Conservation (phyloP, 2,113 vertebrate genomes). For the Chaenogobius annularis region DNA sequence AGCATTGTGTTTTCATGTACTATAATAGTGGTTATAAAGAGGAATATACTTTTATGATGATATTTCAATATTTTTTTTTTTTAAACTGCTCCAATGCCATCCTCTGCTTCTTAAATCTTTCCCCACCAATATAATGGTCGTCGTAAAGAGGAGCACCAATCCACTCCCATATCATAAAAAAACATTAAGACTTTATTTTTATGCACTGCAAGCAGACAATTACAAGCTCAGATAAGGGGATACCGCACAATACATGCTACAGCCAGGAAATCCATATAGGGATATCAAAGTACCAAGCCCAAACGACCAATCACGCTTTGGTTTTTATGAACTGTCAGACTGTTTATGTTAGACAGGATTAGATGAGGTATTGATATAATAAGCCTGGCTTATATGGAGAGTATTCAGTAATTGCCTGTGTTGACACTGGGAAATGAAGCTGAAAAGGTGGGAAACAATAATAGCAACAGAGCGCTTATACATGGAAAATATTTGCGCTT, state of each 20-base stretch:
- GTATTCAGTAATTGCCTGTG: slow-evolving; percentile 3
- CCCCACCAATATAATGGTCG: slow-evolving; percentile 29
- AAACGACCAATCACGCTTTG: background rate
- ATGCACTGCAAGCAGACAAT: slow-evolving; percentile 43
- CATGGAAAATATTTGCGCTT: too few species aligned
- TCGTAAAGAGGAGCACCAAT: slow-evolving; percentile 50
- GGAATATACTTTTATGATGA: slow-evolving; percentile 46
- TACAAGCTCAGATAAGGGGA: slow-evolving; percentile 27
- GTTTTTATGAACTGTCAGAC: slow-evolving; percentile 2
- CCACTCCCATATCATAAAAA: slow-evolving; percentile 42
- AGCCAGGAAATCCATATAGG: slow-evolving; percentile 13
- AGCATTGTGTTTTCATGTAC: slow-evolving; percentile 38
- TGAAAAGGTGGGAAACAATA: background rate
- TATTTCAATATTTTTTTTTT: slow-evolving; percentile 36
- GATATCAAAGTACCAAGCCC: background rate
- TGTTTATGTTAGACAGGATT: slow-evolving; percentile 10
- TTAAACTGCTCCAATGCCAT: slow-evolving; percentile 36
- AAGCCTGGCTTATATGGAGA: background rate
- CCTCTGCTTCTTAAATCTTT: slow-evolving; percentile 60
- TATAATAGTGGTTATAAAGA: slow-evolving; percentile 46
- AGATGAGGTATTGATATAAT: slow-evolving; percentile 7
- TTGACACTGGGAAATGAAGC: background rate
- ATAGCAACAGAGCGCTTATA: background rate
- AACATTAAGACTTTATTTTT: slow-evolving; percentile 49
- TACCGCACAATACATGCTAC: slow-evolving; percentile 2